Percentiles rank a stretch among this genome's conserved stretches.
phyloP scores from a whole-genome alignment of 2,888 invertebrate genomes.

The Diarsia dahlii region DNA sequence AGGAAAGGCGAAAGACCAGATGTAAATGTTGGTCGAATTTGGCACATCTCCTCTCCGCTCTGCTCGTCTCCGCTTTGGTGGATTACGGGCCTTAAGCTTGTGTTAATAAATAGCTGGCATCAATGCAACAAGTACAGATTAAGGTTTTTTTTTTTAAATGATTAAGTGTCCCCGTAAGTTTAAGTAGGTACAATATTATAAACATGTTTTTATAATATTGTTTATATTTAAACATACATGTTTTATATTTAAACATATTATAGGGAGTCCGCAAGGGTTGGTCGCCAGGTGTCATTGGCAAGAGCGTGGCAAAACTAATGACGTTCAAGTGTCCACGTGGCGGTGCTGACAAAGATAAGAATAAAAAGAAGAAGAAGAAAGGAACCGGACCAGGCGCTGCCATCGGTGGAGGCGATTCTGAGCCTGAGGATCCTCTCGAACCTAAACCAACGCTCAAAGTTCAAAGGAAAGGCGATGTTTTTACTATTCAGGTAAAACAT shows the following conservation, averaged over 20 bases:
- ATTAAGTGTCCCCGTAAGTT: no score
- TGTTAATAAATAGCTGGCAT: not conserved
- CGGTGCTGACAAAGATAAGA: conserved; percentile 81
- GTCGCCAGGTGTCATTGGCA: conserved; percentile 90
- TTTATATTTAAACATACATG: not conserved
- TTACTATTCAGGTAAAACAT: conserved; percentile 90
- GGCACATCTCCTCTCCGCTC: no score
- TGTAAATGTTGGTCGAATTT: no score
- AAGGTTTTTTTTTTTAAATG: no score
- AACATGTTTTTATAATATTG: no score
- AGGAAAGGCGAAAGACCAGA: no score
- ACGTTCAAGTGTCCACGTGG: conserved; percentile 84
- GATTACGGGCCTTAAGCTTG: no score
- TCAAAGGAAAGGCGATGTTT: conserved; percentile 92
- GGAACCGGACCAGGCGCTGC: conserved; percentile 73
- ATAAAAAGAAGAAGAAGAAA: conserved; percentile 83
- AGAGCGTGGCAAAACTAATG: conserved; percentile 86
- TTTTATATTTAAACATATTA: not conserved
- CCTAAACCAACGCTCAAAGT: conserved; percentile 92
- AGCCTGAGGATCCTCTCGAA: conserved; percentile 86
- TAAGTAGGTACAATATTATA: no score
- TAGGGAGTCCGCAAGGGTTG: conserved; percentile 85
- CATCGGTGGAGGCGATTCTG: conserved; percentile 83
- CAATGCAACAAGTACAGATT: no score
- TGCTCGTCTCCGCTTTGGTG: no score